phyloP scores from a whole-genome alignment of 2,113 vertebrate species.

The Herpailurus yagouaroundi region DNA sequence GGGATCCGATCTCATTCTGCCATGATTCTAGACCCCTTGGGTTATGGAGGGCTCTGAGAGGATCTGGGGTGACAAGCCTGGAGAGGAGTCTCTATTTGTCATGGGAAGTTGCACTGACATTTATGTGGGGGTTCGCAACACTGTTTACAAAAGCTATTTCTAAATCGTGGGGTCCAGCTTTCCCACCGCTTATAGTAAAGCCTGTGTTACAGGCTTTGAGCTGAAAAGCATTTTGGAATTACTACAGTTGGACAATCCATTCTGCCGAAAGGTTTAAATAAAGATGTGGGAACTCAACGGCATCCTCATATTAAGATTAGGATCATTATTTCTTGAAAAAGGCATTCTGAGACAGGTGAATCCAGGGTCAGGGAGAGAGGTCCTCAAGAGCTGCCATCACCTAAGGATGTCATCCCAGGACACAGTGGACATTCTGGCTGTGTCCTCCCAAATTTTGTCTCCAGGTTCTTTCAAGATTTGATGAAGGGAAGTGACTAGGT shows the following conservation, averaged over 20 bases:
- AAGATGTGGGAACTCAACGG: neutral
- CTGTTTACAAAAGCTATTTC: neutral
- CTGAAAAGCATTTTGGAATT: constrained; percentile 25
- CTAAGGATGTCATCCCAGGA: neutral
- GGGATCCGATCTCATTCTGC: neutral
- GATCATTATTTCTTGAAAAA: neutral
- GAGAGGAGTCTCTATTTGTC: neutral
- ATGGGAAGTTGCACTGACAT: neutral
- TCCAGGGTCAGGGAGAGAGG: neutral
- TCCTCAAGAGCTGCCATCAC: neutral
- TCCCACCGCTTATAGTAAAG: neutral
- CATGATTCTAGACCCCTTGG: neutral
- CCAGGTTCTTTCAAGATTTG: neutral
- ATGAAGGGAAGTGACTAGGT: neutral
- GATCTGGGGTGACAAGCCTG: neutral
- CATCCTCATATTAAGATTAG: neutral
- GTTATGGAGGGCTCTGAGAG: neutral
- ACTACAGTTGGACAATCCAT: neutral
- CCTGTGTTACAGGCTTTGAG: neutral
- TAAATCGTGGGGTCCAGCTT: neutral
- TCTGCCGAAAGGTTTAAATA: constrained; percentile 1
- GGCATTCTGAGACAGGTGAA: neutral
- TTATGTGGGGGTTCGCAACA: neutral
- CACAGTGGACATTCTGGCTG: neutral
- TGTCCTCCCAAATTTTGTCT: neutral